Evolutionary conservation across 1,140 invertebrate species (phyloP), one percentile per base, ranked within the genome.

Genomic region (Mamestra configurata): DNA sequence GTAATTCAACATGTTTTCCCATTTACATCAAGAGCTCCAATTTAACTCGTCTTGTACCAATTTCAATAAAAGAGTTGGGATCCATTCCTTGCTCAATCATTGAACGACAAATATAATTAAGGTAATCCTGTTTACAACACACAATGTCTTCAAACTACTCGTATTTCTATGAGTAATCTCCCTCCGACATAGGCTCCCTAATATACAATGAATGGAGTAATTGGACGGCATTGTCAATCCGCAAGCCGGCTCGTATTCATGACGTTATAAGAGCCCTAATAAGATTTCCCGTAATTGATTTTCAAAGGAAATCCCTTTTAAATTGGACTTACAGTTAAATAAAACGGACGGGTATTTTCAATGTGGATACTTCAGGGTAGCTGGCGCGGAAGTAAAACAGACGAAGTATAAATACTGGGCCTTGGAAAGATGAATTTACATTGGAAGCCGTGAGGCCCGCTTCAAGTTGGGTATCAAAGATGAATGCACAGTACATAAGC

Each of bases 281-380:
- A 64, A 64, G 73, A 77, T 77, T 49, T 43, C 22, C 24, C 73
- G 57, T 77, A 77, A 77, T 77, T 77, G 73, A 61, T 77, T 77
- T 77, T 64, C 73, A 77, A 77, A 77, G 22, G 55, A 64, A 64
- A 77, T 61, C 73, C 73, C 57, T 77, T 77, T 77, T 77, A 77
- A 77, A 77, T 77, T 57, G 40, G 43, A 77, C 37, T 49, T 49
- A 77, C 64, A 64, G 57, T 43, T 57, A 75, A 75, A 57, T 75
- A 57, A 75, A 49, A 51, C 43, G 20, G 73, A 37, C 11, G 59
- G 40, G 24, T 64, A 77, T 77, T 77, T 49, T 77, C 24, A 43
- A 20, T 77, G 72, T 64, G 43, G 43, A 77, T 77, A 10, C 57
- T 77, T 77, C 10, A 57, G 51, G 31, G 35, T 77, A n/a, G 35